Percentiles rank a stretch among this genome's conserved stretches.
Evolutionary conservation across 2,888 invertebrate species (phyloP).

Genomic region (Tuberolachnus salignus): DNA sequence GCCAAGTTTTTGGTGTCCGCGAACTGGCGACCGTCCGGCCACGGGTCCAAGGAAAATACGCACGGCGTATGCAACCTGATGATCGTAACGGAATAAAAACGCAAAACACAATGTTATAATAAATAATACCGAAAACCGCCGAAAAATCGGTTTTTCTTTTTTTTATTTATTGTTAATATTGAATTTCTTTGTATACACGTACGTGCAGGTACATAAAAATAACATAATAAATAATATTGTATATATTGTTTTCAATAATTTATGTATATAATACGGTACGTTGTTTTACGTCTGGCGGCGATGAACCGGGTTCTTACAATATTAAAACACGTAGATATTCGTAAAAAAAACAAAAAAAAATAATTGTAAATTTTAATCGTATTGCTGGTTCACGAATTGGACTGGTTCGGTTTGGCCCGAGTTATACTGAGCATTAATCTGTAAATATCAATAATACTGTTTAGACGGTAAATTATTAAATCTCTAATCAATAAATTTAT

Average conservation of each 20-base stretch:
- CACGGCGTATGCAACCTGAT: constrained; percentile 2
- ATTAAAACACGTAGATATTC: no score
- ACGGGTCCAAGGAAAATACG: background rate
- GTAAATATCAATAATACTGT: background rate
- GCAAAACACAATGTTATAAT: no score
- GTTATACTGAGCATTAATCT: constrained; percentile 5
- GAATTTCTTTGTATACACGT: background rate
- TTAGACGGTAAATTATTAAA: no score
- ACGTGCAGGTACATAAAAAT: background rate
- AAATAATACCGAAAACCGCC: background rate
- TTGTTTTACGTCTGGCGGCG: no score
- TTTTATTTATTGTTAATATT: background rate
- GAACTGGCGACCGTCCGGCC: constrained; percentile 10
- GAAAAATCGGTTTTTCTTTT: no score
- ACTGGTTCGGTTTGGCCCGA: constrained; percentile 21
- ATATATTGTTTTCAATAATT: background rate
- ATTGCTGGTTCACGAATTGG: constrained; percentile 33
- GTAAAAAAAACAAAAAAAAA: background rate
- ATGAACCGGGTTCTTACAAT: no score
- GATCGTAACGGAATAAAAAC: background rate
- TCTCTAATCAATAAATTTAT: no score
- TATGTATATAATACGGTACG: background rate
- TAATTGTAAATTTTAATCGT: constrained; percentile 25
- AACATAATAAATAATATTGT: background rate
- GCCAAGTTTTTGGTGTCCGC: constrained; percentile 28